Percentiles rank a stretch among this genome's conserved stretches.
These are phyloP conservation scores for Scolopax mira DNA, from an alignment of 2,113 vertebrate species.

Conservation along the genomic window DNA sequence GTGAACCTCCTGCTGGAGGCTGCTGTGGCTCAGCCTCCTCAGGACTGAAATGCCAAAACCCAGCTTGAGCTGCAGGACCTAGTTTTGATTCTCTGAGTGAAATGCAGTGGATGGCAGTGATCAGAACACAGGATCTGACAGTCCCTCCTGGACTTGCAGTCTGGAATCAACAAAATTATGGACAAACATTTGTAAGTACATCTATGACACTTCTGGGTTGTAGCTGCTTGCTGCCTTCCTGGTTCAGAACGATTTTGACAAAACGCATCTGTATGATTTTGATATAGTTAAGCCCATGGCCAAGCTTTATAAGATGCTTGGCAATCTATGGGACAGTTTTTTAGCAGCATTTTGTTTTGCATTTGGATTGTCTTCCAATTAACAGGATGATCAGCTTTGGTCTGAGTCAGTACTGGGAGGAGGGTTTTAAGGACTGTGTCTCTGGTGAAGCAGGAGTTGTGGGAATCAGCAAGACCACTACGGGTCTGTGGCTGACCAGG, in stretches of 20 bases:
- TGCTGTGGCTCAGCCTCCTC: background rate
- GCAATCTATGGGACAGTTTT: background rate
- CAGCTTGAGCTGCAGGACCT: background rate
- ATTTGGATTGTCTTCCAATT: background rate
- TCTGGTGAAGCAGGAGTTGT: background rate
- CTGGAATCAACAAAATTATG: background rate
- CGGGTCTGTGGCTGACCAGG: background rate
- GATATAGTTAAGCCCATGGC: background rate
- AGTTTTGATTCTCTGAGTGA: background rate
- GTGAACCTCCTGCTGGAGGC: background rate
- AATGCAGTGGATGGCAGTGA: background rate
- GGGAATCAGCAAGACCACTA: background rate
- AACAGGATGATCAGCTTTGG: background rate
- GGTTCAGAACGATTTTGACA: background rate
- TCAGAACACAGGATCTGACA: slow-evolving; percentile 24
- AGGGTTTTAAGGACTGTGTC: background rate
- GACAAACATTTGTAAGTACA: background rate
- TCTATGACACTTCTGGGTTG: background rate
- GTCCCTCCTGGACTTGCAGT: slow-evolving; percentile 20
- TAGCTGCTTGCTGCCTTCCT: background rate
- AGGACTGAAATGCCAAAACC: background rate
- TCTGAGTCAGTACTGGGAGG: background rate
- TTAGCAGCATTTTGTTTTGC: background rate
- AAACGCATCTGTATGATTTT: background rate
- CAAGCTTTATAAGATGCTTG: background rate